phyloP scores from a whole-genome alignment of 2,113 vertebrate species.

The Phalacrocorax pelagicus region DNA sequence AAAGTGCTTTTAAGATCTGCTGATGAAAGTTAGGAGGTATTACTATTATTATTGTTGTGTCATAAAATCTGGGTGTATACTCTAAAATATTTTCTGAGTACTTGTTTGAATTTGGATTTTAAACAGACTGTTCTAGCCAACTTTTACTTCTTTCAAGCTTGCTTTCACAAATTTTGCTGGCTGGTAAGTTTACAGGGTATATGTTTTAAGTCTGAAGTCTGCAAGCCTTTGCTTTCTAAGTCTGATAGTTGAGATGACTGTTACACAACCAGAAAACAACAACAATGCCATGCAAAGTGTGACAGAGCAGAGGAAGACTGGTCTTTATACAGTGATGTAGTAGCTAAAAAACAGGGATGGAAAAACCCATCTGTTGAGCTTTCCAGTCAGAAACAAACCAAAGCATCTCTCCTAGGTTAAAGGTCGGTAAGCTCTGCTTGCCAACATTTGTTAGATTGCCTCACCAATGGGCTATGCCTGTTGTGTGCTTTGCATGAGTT shows the following conservation, averaged over 20 bases:
- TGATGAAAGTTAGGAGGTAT: slow-evolving; percentile 49
- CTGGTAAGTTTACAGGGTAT: neutral
- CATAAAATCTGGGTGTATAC: slow-evolving; percentile 38
- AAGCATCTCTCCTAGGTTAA: neutral
- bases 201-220: neutral
- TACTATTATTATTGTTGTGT: slow-evolving; percentile 47
- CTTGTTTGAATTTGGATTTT: slow-evolving; percentile 48
- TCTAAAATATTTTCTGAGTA: slow-evolving; percentile 51
- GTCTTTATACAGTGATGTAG: neutral
- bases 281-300: neutral
- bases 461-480: fast-evolving
- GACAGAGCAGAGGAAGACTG: neutral
- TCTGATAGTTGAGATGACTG: neutral
- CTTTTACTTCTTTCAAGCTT: neutral
- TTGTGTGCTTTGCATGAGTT: neutral
- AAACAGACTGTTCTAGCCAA: neutral
- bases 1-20: slow-evolving; percentile 39
- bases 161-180: neutral
- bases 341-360: neutral
- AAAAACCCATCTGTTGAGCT: neutral
- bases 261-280: neutral
- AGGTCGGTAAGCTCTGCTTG: neutral
- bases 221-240: neutral
- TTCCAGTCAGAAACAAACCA: neutral
- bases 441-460: neutral